These are phyloP conservation scores for Molossus alvarezi DNA, from an alignment of 2,797 vertebrate species.

Conservation along the genomic window DNA sequence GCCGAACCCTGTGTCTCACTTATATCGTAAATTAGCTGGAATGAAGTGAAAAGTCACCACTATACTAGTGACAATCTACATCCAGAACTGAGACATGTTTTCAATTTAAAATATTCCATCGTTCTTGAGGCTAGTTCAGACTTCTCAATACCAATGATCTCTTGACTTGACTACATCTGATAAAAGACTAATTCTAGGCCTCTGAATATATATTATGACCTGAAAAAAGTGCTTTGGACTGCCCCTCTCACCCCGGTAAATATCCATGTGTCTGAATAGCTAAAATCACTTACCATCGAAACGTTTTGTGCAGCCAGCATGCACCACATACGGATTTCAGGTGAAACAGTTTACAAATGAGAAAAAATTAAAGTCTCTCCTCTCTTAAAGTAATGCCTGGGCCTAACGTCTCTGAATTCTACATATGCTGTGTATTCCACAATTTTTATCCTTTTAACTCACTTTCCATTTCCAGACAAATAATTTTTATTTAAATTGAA, in stretches of 20 bases:
- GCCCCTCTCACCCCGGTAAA: background rate
- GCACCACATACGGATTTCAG: background rate
- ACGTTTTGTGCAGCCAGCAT: background rate
- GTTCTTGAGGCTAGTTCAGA: slow-evolving; percentile 14
- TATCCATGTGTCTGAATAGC: background rate
- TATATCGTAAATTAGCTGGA: background rate
- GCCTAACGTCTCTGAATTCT: background rate
- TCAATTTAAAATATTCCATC: background rate
- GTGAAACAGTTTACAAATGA: background rate
- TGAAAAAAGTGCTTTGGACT: background rate
- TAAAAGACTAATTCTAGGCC: slow-evolving; percentile 24
- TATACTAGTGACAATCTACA: background rate
- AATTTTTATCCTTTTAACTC: slow-evolving; percentile 7
- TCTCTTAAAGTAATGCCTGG: background rate
- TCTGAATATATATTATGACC: background rate
- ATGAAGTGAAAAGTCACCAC: slow-evolving; percentile 20
- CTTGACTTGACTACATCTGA: background rate
- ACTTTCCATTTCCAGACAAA: slow-evolving; percentile 62
- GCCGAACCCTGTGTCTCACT: background rate
- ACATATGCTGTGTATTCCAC: background rate
- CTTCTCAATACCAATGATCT: background rate
- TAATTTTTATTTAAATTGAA: slow-evolving; percentile 31
- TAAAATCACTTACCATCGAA: background rate
- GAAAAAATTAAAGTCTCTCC: background rate
- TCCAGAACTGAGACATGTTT: background rate